These are phyloP conservation scores for Hemicentrotus pulcherrimus DNA, from an alignment of 35 echinoderm and acorn worm genomes.

Conservation along the genomic window DNA sequence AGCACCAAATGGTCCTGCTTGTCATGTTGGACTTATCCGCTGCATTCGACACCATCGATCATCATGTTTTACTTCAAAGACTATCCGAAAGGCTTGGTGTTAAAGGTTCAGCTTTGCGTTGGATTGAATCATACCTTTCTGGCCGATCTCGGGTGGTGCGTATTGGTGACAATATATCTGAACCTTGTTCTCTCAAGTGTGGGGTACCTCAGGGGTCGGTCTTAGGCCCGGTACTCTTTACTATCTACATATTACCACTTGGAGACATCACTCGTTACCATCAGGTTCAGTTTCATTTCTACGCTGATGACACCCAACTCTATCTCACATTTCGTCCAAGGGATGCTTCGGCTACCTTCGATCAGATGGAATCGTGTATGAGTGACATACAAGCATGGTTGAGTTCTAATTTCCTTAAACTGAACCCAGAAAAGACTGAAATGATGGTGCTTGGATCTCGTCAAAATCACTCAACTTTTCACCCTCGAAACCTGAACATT, in stretches of 20 bases:
- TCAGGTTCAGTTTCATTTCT: neutral
- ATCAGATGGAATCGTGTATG: neutral
- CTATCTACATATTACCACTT: too few species aligned
- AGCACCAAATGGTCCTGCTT: slow-evolving; percentile 36
- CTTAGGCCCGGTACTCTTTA: neutral
- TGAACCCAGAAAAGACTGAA: neutral
- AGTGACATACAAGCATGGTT: neutral
- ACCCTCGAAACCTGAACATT: too few species aligned
- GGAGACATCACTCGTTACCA: neutral
- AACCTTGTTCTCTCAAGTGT: neutral
- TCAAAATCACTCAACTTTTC: too few species aligned
- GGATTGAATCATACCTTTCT: slow-evolving; percentile 2
- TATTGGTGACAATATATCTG: too few species aligned
- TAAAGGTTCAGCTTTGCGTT: slow-evolving; percentile 10
- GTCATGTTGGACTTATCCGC: slow-evolving; percentile 55
- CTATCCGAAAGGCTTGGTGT: neutral
- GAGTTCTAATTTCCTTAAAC: neutral
- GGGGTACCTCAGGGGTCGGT: neutral
- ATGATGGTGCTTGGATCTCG: too few species aligned
- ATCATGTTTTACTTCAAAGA: slow-evolving; percentile 24
- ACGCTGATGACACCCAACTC: neutral
- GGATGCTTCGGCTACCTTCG: neutral
- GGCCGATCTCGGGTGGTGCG: too few species aligned
- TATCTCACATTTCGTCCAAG: neutral
- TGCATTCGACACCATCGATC: slow-evolving; percentile 55